Percentiles rank a stretch among this genome's conserved stretches.
These are phyloP conservation scores for Dipus sagitta DNA, from an alignment of 2,797 vertebrate species.

Conservation along the genomic window DNA sequence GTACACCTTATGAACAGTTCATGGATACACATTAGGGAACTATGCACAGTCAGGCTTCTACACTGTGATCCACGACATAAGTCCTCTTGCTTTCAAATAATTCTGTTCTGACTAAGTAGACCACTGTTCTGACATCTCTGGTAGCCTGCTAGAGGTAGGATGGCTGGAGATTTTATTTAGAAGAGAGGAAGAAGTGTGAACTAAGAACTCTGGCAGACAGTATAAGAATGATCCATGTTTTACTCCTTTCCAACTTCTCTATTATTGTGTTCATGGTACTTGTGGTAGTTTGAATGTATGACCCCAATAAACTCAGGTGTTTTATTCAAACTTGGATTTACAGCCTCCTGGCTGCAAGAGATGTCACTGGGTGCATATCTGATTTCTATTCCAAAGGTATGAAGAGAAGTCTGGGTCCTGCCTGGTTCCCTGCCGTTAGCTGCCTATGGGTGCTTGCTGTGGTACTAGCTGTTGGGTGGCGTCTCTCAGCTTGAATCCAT, in stretches of 20 bases:
- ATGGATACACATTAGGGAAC: not conserved
- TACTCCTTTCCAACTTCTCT: not conserved
- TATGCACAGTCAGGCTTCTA: not conserved
- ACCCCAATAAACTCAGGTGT: no score
- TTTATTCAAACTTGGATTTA: no score
- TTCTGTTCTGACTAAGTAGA: not conserved
- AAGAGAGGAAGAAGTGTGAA: not conserved
- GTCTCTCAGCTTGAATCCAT: no score
- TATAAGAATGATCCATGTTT: not conserved
- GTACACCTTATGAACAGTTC: fast-evolving
- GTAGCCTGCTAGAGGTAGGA: not conserved
- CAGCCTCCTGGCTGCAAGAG: no score
- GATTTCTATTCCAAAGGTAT: no score
- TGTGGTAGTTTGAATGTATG: no score
- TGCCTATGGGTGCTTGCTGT: no score
- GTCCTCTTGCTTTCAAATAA: not conserved
- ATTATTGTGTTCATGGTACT: not conserved
- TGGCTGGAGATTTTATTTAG: not conserved
- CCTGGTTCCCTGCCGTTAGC: no score
- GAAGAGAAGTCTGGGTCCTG: no score
- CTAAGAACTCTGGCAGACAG: not conserved
- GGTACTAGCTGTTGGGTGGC: no score
- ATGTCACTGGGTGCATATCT: no score
- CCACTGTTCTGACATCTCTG: not conserved
- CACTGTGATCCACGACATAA: not conserved